phyloP scores from a whole-genome alignment of 2,888 invertebrate species.

The Phaonia tiefii region DNA sequence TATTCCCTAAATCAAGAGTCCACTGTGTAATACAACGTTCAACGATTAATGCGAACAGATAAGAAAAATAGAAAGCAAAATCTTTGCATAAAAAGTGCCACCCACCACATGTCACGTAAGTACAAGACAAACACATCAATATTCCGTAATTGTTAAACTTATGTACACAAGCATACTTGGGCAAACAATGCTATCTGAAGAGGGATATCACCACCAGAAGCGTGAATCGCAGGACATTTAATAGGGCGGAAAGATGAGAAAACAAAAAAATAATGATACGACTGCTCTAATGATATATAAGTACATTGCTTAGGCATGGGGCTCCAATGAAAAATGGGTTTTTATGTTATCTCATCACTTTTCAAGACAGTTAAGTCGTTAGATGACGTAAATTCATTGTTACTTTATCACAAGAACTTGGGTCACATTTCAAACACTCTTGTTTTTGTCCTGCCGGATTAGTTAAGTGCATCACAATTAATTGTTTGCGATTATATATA shows the following conservation, averaged over 20 bases:
- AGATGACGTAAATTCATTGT: background rate
- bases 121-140: conserved; percentile 46
- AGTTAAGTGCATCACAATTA: no score
- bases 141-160: conserved; percentile 42
- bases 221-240: background rate
- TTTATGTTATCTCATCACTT: background rate
- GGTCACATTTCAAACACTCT: background rate
- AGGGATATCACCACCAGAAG: background rate
- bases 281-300: no score
- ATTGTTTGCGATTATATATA: no score
- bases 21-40: no score
- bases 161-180: conserved; percentile 32
- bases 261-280: no score
- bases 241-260: background rate
- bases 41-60: background rate
- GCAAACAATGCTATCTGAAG: background rate
- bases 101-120: conserved; percentile 34
- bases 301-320: background rate
- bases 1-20: no score
- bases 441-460: background rate
- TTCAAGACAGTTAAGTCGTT: background rate
- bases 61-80: conserved; percentile 5
- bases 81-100: conserved; percentile 42
- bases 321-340: background rate
- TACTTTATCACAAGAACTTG: background rate